Evolutionary conservation across 1,140 invertebrate genomes (phyloP), one percentile per base, ranked within the genome.

Genomic region (Saxidomus purpurata): DNA sequence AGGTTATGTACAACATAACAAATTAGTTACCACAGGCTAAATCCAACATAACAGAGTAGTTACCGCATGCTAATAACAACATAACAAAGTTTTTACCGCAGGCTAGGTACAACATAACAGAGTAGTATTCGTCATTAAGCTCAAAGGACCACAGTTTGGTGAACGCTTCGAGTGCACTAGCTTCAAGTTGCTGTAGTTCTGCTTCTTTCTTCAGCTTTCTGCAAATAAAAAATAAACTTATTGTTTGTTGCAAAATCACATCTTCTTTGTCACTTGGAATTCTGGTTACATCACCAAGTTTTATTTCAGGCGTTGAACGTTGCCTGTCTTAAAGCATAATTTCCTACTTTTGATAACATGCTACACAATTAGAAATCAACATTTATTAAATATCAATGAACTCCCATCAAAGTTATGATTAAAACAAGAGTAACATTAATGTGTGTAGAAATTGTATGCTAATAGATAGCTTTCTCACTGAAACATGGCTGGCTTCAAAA

Each of bases 181-280:
- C 36, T 22, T 88, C 86, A 0, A 79, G 36, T 49, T 87, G 43
- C 13, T 74, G 67, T 13, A 87, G 38, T n/a, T 87, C 85, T 28
- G 76, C 76, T 40, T 88, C 86, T 36, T 88, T 88, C 38, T 81
- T 88, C 43, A 80, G 63, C 31, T 79, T 80, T 38, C 86, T 88
- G 52, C 1, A 81, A 59, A 36, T 34, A 25, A 71, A 36, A 31
- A n/a, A 67, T 11, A 25, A 67, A 67, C 61, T 22, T 22, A 25
- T 31, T 22, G 61, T 67, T 9, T 67, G 11, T 67, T n/a, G n/a
- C n/a, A n/a, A n/a, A n/a, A n/a, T 55, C 13, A 55, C 52, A 15
- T 13, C 13, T 55, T 55, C n/a, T 15, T 55, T 55, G 52, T 13
- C n/a, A 13, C n/a, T 15, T 15, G 52, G n/a, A 13, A 13, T 15